Percentiles rank a stretch among this genome's conserved stretches.
Evolutionary conservation across 2,888 invertebrate genomes (phyloP).

Genomic region (Escarpia spicata): DNA sequence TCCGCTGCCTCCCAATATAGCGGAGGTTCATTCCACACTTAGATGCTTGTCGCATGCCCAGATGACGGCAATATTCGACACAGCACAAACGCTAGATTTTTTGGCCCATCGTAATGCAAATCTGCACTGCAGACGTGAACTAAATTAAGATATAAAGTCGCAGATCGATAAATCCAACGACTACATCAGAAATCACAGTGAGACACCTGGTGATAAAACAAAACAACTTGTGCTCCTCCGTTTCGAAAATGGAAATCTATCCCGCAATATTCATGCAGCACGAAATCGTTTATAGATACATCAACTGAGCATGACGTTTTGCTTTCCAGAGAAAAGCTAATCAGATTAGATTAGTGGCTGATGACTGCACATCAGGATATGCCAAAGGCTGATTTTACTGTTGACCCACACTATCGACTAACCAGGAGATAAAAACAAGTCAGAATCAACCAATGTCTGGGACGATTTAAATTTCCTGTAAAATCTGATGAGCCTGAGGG

Average conservation of each 20-base stretch:
- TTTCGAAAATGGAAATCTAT: constrained; percentile 6
- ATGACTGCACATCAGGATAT: constrained; percentile 16
- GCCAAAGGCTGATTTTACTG: not conserved
- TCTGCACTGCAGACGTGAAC: constrained; percentile 13
- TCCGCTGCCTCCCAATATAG: not conserved
- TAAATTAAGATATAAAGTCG: constrained; percentile 12
- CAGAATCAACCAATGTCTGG: not conserved
- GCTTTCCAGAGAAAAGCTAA: not conserved
- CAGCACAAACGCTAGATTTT: not conserved
- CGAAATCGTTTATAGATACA: constrained; percentile 10
- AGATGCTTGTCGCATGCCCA: not conserved
- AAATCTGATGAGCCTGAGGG: not conserved
- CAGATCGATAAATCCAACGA: constrained; percentile 4
- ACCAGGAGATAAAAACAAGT: not conserved
- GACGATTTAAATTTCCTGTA: not conserved
- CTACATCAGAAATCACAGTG: not conserved
- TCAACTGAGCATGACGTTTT: not conserved
- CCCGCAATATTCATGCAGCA: constrained; percentile 3
- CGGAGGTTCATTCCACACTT: constrained; percentile 2
- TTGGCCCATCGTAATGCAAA: constrained; percentile 16
- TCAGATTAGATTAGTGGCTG: not conserved
- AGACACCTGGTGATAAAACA: constrained; percentile 7
- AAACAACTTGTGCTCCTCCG: not conserved
- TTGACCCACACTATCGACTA: not conserved
- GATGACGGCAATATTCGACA: constrained; percentile 13